These are phyloP conservation scores for Shinisaurus crocodilurus DNA, from an alignment of 2,113 vertebrate species.

Conservation along the genomic window DNA sequence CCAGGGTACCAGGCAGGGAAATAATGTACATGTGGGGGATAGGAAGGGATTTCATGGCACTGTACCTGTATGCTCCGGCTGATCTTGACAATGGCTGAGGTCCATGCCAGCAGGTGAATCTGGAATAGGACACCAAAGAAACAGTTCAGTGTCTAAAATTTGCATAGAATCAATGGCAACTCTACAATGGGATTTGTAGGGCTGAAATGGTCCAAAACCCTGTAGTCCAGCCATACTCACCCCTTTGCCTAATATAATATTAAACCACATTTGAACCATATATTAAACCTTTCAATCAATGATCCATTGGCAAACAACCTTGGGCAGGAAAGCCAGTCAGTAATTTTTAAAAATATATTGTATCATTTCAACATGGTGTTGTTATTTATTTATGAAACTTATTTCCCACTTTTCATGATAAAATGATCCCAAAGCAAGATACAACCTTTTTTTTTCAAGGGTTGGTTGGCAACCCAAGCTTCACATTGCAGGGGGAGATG, in stretches of 20 bases:
- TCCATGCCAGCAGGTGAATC: conserved; percentile 71
- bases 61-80: conserved; percentile 73
- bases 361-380: background rate
- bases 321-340: background rate
- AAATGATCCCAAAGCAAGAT: no score
- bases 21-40: background rate
- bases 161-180: background rate
- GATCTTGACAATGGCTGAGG: conserved; percentile 74
- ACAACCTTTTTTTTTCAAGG: no score
- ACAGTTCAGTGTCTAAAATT: background rate
- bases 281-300: no score
- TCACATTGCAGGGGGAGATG: background rate
- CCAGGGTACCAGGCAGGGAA: background rate
- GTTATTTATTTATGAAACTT: no score
- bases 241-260: background rate
- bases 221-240: background rate
- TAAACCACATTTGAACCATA: background rate
- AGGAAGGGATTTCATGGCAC: conserved; percentile 19
- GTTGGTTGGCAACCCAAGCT: background rate
- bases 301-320: background rate
- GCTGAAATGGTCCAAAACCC: background rate
- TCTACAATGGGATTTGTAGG: background rate
- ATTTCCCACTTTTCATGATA: no score
- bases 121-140: conserved; percentile 62
- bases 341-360: background rate